phyloP scores from a whole-genome alignment of 2,888 invertebrate species.

The Caenorhabditis virilis region DNA sequence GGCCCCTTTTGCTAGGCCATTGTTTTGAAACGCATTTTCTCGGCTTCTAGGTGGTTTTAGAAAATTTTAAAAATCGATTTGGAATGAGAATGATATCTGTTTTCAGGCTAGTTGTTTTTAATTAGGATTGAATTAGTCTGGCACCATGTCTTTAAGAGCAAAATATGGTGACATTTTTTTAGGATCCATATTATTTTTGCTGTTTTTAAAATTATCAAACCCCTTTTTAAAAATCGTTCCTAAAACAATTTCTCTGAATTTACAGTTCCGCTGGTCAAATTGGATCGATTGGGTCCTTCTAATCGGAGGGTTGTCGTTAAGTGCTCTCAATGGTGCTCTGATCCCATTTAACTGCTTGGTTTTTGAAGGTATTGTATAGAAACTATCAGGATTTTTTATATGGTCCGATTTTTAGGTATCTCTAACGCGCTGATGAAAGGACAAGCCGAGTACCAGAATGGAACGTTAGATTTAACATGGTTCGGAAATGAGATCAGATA shows the following conservation, averaged over 20 bases:
- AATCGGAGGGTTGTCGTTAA: conserved; percentile 41
- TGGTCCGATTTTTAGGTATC: conserved; percentile 38
- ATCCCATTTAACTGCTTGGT: conserved; percentile 48
- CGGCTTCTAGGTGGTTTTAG: too few relatives aligned
- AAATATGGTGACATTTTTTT: too few relatives aligned
- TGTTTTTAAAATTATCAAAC: too few relatives aligned
- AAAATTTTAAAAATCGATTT: too few relatives aligned
- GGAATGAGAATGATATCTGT: too few relatives aligned
- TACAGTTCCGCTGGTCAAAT: conserved; percentile 55
- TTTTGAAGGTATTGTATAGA: conserved; percentile 34
- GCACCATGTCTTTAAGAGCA: too few relatives aligned
- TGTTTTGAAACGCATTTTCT: too few relatives aligned
- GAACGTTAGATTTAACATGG: conserved; percentile 37
- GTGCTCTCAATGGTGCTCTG: conserved; percentile 39
- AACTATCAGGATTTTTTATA: neutral
- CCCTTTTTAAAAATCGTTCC: too few relatives aligned
- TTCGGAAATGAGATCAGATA: conserved; percentile 40
- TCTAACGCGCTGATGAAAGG: conserved; percentile 52
- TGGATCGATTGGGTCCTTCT: conserved; percentile 49
- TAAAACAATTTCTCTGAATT: neutral
- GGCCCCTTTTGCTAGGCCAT: too few relatives aligned
- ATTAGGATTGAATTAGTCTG: too few relatives aligned
- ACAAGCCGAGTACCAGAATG: conserved; percentile 43
- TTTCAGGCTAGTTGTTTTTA: too few relatives aligned
- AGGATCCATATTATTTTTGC: too few relatives aligned